Evolutionary conservation across 2,113 vertebrate genomes (phyloP).

Genomic region (Anguilla japonica): DNA sequence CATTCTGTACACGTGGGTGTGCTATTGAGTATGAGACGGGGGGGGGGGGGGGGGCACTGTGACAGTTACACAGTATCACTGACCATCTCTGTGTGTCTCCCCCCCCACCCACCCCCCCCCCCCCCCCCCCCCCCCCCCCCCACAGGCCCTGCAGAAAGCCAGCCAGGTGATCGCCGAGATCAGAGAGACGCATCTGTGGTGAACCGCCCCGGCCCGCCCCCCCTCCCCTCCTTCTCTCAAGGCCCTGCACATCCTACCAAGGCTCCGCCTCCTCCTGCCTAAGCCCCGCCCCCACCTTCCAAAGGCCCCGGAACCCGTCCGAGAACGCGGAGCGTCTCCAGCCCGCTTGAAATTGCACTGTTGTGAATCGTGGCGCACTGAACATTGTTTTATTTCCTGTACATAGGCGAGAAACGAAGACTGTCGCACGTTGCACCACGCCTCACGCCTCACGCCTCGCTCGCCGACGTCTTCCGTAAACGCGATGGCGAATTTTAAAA

Average conservation of each 20-base stretch:
- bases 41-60: too few relatives aligned
- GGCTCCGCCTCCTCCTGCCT: too few relatives aligned
- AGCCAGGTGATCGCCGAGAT: constrained; percentile 98
- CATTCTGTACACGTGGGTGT: too few relatives aligned
- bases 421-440: constrained; percentile 32
- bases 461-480: background rate
- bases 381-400: constrained; percentile 73
- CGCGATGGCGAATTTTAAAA: background rate
- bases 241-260: too few relatives aligned
- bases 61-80: background rate
- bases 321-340: background rate
- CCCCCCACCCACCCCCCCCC: too few relatives aligned
- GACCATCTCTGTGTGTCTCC: background rate
- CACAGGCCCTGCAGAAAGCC: constrained; percentile 93
- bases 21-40: too few relatives aligned
- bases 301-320: constrained; percentile 33
- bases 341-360: constrained; percentile 68
- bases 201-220: constrained; percentile 57
- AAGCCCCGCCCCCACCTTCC: background rate
- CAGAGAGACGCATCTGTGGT: constrained; percentile 97
- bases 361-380: constrained; percentile 71
- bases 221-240: too few relatives aligned
- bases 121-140: too few relatives aligned
- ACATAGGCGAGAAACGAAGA: constrained; percentile 66
- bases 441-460: background rate